Percentiles rank a stretch among this genome's conserved stretches.
phyloP scores from a whole-genome alignment of 1,140 invertebrate species.

The Drosophila watanabei region DNA sequence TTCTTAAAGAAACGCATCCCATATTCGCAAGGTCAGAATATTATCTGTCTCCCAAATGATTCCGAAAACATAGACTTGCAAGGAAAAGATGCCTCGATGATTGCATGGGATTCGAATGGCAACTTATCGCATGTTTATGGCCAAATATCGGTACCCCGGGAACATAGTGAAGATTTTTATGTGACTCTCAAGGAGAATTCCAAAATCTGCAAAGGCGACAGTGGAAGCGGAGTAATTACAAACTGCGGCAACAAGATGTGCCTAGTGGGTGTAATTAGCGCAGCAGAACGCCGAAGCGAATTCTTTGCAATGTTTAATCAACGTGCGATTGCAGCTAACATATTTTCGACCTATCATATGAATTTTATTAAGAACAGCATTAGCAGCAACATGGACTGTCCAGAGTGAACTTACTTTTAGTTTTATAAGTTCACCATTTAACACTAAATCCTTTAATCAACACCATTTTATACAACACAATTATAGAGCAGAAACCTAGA shows the following conservation, averaged over 20 bases:
- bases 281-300: neutral
- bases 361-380: too few species aligned
- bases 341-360: neutral
- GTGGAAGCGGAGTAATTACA: neutral
- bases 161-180: neutral
- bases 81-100: neutral
- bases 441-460: too few species aligned
- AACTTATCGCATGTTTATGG: neutral
- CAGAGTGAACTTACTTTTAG: too few species aligned
- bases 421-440: too few species aligned
- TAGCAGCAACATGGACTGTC: too few species aligned
- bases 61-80: neutral
- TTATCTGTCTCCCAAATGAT: neutral
- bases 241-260: too few species aligned
- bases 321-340: neutral
- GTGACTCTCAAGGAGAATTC: neutral
- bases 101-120: neutral
- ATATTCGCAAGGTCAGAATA: neutral
- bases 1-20: neutral
- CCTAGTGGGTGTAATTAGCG: neutral
- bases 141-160: neutral
- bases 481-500: too few species aligned
- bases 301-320: neutral
- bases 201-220: neutral
- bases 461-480: too few species aligned